A percentile compares a stretch with the other conserved stretches of the same genome.
Conservation (phyloP, 1,140 invertebrate genomes). For the Drosophila triauraria region DNA sequence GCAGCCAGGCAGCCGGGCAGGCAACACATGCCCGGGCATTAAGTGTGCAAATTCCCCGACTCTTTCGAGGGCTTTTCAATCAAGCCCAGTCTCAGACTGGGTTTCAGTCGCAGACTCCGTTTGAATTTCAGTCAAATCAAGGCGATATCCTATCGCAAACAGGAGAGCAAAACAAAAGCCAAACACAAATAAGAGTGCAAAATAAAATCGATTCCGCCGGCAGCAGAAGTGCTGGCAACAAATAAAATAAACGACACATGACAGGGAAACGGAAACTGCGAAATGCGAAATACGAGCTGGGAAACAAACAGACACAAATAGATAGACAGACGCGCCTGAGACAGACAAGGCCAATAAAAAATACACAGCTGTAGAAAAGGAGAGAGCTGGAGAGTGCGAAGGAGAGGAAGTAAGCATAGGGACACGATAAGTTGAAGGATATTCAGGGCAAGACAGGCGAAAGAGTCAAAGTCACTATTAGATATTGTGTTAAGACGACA, state of each 20-base stretch:
- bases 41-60: constrained; percentile 32
- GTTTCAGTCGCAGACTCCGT: constrained; percentile 16
- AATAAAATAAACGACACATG: constrained; percentile 70
- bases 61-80: constrained; percentile 44
- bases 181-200: constrained; percentile 50
- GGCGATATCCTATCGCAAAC: constrained; percentile 38
- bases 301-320: constrained; percentile 54
- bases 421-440: constrained; percentile 45
- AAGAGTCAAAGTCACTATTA: constrained; percentile 53
- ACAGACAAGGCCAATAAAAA: constrained; percentile 72
- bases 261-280: constrained; percentile 34
- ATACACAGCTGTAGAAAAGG: constrained; percentile 1
- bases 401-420: constrained; percentile 13
- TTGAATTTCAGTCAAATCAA: constrained; percentile 35
- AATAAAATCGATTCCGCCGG: constrained; percentile 73
- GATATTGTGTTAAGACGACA: constrained; percentile 50
- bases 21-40: constrained; percentile 21
- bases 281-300: constrained; percentile 38
- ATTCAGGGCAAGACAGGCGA: constrained; percentile 36
- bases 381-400: constrained; percentile 9
- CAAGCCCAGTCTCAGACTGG: constrained; percentile 33
- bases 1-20: neutral
- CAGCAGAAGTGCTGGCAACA: constrained; percentile 50
- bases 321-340: constrained; percentile 45
- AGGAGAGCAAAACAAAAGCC: constrained; percentile 52